These are phyloP conservation scores for Acanthornis magna DNA, from an alignment of 2,797 vertebrate species.

Conservation along the genomic window DNA sequence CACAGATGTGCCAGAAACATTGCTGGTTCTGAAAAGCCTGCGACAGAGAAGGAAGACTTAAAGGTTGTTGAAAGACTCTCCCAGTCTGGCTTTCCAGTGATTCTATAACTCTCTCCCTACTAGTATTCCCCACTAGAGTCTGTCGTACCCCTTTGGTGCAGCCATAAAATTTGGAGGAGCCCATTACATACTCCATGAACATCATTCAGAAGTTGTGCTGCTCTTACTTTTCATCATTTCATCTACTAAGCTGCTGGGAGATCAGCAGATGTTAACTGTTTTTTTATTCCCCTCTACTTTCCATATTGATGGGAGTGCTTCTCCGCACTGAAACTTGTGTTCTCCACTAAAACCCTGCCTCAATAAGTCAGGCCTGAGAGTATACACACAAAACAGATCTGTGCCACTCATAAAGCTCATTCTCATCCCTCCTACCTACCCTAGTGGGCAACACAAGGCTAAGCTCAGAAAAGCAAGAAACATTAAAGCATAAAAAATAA, in stretches of 20 bases:
- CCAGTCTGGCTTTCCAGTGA: background rate
- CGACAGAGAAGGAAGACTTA: background rate
- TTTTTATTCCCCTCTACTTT: background rate
- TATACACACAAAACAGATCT: accelerated
- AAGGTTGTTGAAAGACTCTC: background rate
- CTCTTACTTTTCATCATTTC: background rate
- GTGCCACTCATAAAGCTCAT: background rate
- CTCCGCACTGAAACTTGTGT: background rate
- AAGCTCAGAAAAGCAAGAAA: background rate
- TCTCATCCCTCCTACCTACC: background rate
- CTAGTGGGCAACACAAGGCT: background rate
- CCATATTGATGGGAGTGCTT: background rate
- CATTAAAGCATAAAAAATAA: background rate
- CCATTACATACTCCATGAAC: too few species aligned
- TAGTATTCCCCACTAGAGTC: background rate
- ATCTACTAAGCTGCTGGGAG: background rate
- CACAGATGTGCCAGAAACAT: too few species aligned
- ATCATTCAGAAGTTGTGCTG: too few species aligned
- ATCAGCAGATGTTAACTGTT: background rate
- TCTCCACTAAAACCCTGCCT: background rate
- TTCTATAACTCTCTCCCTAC: background rate
- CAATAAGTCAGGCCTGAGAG: background rate
- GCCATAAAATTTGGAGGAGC: background rate
- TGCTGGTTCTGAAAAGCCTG: background rate
- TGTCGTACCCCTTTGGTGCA: background rate